Percentiles rank a stretch among this genome's conserved stretches.
Conservation (phyloP, 2,797 vertebrate species). For the Etheostoma nigrum region DNA sequence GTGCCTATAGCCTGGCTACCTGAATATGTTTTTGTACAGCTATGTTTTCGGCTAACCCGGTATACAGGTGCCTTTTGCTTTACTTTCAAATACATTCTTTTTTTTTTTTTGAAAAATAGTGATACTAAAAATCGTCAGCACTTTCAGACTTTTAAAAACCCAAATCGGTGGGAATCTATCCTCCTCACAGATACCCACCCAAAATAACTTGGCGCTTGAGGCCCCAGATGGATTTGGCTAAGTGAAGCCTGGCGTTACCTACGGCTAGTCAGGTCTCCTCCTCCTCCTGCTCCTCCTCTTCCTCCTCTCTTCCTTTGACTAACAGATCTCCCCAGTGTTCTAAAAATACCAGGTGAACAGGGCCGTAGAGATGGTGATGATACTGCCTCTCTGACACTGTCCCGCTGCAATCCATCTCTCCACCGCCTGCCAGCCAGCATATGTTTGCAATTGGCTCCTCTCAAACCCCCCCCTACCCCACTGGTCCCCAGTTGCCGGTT, state of each 20-base stretch:
- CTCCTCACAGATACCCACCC: constrained; percentile 34
- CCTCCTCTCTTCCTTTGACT: constrained; percentile 90
- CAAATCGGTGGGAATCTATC: constrained; percentile 17
- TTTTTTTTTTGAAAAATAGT: neutral
- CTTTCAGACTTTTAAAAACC: constrained; percentile 30
- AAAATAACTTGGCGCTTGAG: constrained; percentile 63
- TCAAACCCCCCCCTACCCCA: constrained; percentile 65
- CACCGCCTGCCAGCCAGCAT: constrained; percentile 97
- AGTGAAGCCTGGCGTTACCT: constrained; percentile 82
- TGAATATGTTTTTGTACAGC: neutral
- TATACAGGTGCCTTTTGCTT: neutral
- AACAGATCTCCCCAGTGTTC: constrained; percentile 98
- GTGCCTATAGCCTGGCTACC: neutral
- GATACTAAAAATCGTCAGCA: constrained; percentile 1
- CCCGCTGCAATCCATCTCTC: constrained; percentile 98
- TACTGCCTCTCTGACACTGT: constrained; percentile 97
- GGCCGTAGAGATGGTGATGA: constrained; percentile 97
- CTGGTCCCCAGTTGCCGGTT: constrained; percentile 91
- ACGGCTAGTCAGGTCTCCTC: constrained; percentile 91
- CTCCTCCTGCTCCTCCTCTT: constrained; percentile 60
- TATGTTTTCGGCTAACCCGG: neutral
- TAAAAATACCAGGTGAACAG: constrained; percentile 99
- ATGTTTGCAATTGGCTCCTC: constrained; percentile 97
- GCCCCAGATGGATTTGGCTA: constrained; percentile 60
- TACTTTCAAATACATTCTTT: neutral